Evolutionary conservation across 2,113 vertebrate genomes (phyloP).

Genomic region (Epinephelus lanceolatus): DNA sequence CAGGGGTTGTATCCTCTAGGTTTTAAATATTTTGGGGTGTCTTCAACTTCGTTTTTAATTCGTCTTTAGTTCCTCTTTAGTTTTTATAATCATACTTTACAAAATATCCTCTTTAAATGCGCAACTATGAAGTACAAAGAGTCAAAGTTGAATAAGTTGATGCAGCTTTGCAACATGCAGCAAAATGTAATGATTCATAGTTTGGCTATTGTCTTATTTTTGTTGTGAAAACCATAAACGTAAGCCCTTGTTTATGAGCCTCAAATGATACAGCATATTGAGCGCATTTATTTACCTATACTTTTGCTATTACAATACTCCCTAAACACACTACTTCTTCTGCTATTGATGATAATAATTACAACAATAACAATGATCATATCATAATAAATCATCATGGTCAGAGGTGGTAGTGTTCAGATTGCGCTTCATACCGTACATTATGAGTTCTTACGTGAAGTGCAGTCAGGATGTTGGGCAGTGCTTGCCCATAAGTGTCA

Average conservation of each 20-base stretch:
- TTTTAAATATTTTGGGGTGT: slow-evolving; percentile 2
- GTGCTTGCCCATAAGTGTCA: slow-evolving; percentile 94
- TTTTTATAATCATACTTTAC: neutral
- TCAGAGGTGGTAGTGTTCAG: neutral
- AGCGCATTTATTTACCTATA: neutral
- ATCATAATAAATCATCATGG: neutral
- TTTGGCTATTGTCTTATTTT: neutral
- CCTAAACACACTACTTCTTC: neutral
- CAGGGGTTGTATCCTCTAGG: neutral
- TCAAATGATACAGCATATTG: neutral
- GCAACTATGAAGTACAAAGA: neutral
- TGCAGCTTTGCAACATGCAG: neutral
- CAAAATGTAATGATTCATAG: neutral
- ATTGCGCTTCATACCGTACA: neutral
- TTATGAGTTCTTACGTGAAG: slow-evolving; percentile 88
- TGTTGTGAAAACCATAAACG: neutral
- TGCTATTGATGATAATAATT: neutral
- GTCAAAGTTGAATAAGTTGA: neutral
- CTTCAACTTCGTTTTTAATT: neutral
- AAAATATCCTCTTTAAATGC: neutral
- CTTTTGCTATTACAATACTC: neutral
- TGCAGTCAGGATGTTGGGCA: slow-evolving; percentile 94
- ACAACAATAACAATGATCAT: neutral
- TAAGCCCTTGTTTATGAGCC: neutral
- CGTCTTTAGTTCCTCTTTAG: too few species aligned